Evolutionary conservation across 2,113 vertebrate species (phyloP).

Genomic region (Oreotrochilus melanogaster): DNA sequence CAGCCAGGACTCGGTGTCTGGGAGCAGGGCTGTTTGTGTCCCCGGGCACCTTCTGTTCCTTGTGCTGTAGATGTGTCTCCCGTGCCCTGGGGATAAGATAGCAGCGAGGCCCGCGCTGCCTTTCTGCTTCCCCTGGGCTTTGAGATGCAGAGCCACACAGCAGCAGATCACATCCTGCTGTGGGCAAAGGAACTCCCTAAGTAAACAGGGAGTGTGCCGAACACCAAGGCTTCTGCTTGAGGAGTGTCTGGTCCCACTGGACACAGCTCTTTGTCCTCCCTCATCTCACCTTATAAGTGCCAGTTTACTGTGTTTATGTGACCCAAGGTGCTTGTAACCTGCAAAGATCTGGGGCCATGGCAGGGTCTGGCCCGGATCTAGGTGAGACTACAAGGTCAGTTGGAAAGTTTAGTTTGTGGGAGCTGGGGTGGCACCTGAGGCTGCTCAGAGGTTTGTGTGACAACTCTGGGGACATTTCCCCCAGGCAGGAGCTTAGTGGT

Average conservation of each 20-base stretch:
- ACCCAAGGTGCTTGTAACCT: background rate
- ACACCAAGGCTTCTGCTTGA: background rate
- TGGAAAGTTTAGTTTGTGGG: background rate
- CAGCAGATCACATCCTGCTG: background rate
- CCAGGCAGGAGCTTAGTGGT: background rate
- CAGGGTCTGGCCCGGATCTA: background rate
- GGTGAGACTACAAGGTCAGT: accelerated
- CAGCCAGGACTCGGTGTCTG: accelerated
- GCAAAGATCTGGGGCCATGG: background rate
- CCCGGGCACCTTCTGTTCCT: background rate
- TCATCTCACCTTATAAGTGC: background rate
- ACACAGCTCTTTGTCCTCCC: background rate
- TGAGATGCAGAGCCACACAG: accelerated
- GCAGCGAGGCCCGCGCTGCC: accelerated
- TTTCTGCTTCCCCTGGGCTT: background rate
- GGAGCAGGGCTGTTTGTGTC: background rate
- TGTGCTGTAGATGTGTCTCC: accelerated
- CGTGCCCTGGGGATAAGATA: background rate
- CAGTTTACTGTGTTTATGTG: background rate
- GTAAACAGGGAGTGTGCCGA: background rate
- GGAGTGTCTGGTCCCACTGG: background rate
- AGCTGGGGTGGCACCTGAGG: background rate
- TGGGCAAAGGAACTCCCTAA: background rate
- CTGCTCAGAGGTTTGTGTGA: too few relatives aligned
- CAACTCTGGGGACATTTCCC: background rate